Evolutionary conservation across 2,113 vertebrate genomes (phyloP).

Genomic region (Uria lomvia): DNA sequence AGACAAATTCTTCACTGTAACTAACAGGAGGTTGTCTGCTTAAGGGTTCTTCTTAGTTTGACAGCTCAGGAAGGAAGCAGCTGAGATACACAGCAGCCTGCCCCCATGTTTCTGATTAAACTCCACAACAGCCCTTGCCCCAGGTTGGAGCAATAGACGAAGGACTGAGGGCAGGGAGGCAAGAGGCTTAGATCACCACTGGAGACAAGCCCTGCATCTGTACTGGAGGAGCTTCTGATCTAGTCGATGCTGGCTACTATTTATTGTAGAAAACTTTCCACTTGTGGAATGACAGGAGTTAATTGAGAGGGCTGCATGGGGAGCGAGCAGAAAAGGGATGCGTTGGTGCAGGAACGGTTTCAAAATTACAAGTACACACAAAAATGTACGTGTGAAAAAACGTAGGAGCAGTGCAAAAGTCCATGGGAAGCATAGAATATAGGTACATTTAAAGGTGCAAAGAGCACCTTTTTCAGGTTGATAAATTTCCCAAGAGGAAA

Average conservation of each 20-base stretch:
- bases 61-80: not conserved
- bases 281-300: not conserved
- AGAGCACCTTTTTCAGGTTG: not conserved
- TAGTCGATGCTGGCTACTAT: not conserved
- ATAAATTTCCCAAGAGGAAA: not conserved
- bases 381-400: not conserved
- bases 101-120: not conserved
- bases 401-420: fast-evolving
- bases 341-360: fast-evolving
- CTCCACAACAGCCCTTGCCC: not conserved
- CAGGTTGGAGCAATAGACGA: not conserved
- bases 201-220: not conserved
- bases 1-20: not conserved
- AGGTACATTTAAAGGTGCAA: not conserved
- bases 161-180: not conserved
- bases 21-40: not conserved
- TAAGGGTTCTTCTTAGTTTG: not conserved
- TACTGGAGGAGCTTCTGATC: not conserved
- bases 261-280: not conserved
- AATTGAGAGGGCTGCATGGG: not conserved
- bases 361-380: not conserved
- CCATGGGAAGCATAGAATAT: not conserved
- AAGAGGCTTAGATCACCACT: not conserved
- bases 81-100: not conserved
- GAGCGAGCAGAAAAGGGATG: not conserved